Conservation (phyloP, 2,797 vertebrate species). For the Chelmon rostratus region DNA sequence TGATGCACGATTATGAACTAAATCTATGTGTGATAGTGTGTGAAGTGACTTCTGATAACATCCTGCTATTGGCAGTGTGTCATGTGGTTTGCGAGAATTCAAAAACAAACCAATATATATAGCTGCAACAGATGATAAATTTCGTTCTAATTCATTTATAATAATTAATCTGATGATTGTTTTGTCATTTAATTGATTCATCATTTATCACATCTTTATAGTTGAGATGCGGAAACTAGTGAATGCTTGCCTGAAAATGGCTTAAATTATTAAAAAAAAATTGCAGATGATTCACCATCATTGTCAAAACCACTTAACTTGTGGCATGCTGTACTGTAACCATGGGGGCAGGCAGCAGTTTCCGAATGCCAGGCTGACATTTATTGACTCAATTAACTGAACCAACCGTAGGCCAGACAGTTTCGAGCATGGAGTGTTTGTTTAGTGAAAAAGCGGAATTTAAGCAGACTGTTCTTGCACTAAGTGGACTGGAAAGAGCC, state of each 20-base stretch:
- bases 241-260: background rate
- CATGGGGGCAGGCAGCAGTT: conserved; percentile 7
- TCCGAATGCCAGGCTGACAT: background rate
- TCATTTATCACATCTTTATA: background rate
- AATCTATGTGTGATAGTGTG: background rate
- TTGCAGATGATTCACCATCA: conserved; percentile 1
- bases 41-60: background rate
- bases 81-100: background rate
- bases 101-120: background rate
- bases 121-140: background rate
- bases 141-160: background rate
- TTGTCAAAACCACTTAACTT: background rate
- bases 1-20: background rate
- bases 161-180: background rate
- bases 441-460: conserved; percentile 1
- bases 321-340: conserved; percentile 10
- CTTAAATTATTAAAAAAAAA: background rate
- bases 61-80: background rate
- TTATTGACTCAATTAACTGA: conserved; percentile 11
- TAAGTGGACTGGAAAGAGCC: background rate
- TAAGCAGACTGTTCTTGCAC: background rate
- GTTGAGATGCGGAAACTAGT: background rate
- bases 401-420: background rate
- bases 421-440: conserved; percentile 6
- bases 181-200: background rate